These are phyloP conservation scores for Mola mola DNA, from an alignment of 2,113 vertebrate species.

Conservation along the genomic window DNA sequence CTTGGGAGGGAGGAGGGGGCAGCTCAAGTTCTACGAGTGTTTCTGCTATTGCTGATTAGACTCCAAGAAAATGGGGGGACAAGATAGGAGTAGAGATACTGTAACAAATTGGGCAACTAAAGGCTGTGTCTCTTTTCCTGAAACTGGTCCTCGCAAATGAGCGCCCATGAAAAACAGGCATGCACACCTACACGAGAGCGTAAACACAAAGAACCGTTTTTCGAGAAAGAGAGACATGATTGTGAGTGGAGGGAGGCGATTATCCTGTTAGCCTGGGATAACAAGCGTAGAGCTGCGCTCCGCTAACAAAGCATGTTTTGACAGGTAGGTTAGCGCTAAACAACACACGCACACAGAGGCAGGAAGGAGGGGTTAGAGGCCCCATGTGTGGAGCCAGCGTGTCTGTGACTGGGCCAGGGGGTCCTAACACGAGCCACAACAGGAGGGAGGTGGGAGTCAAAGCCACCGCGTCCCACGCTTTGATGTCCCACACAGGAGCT, in stretches of 20 bases:
- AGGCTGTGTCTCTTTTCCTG: conserved; percentile 36
- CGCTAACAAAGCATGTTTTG: conserved; percentile 75
- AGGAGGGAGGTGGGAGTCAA: conserved; percentile 36
- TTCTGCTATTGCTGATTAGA: conserved; percentile 44
- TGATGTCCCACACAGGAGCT: conserved; percentile 61
- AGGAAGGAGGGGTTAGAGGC: conserved; percentile 69
- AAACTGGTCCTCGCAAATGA: conserved; percentile 5
- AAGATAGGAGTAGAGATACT: conserved; percentile 42
- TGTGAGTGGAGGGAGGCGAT: conserved; percentile 55
- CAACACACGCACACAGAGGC: conserved; percentile 19
- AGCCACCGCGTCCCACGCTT: conserved; percentile 55
- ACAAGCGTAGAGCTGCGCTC: conserved; percentile 57
- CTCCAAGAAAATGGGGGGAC: conserved; percentile 37
- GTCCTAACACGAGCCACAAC: conserved; percentile 74
- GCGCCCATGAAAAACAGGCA: conserved; percentile 19
- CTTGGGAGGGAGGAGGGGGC: conserved; percentile 31
- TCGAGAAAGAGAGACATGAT: conserved; percentile 39
- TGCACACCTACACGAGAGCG: conserved; percentile 46
- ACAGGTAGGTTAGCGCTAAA: conserved; percentile 60
- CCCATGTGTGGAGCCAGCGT: conserved; percentile 75
- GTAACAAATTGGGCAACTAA: conserved; percentile 52
- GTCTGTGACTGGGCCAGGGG: conserved; percentile 75
- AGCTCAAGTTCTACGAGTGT: conserved; percentile 24
- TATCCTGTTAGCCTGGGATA: conserved; percentile 64
- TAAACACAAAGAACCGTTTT: conserved; percentile 50